Conservation (phyloP, 2,113 vertebrate genomes). For the Rhinoderma darwinii region DNA sequence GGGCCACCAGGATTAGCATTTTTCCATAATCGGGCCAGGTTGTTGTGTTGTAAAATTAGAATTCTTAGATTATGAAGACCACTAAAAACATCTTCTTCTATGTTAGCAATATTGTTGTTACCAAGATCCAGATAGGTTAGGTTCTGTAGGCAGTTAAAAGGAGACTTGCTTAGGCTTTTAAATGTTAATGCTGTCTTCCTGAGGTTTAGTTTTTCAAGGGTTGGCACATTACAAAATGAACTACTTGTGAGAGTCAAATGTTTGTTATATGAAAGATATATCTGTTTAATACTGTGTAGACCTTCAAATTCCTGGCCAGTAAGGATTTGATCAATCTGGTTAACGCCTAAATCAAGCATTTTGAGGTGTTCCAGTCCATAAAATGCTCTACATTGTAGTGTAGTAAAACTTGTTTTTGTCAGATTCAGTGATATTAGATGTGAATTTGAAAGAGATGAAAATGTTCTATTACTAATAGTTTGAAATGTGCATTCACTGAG, state of each 20-base stretch:
- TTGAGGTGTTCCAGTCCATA: slow-evolving; percentile 76
- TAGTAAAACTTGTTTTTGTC: slow-evolving; percentile 75
- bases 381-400: slow-evolving; percentile 77
- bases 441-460: slow-evolving; percentile 82
- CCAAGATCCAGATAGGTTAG: slow-evolving; percentile 87
- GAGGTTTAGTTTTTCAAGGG: slow-evolving; percentile 80
- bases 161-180: slow-evolving; percentile 77
- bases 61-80: slow-evolving; percentile 80
- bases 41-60: slow-evolving; percentile 92
- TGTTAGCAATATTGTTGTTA: slow-evolving; percentile 94
- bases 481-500: slow-evolving; percentile 77
- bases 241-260: slow-evolving; percentile 72
- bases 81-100: slow-evolving; percentile 77
- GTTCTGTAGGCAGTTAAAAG: slow-evolving; percentile 80
- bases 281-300: slow-evolving; percentile 75
- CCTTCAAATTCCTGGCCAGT: slow-evolving; percentile 86
- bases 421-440: slow-evolving; percentile 84
- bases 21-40: slow-evolving; percentile 93
- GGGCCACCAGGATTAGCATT: slow-evolving; percentile 84
- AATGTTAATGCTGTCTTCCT: slow-evolving; percentile 76
- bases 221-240: slow-evolving; percentile 81
- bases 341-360: slow-evolving; percentile 82
- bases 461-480: slow-evolving; percentile 80
- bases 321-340: slow-evolving; percentile 84
- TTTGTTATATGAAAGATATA: slow-evolving; percentile 85